Base-by-base conservation (phyloP, 2,113 vertebrate genomes). In the Plestiodon gilberti region DNA sequence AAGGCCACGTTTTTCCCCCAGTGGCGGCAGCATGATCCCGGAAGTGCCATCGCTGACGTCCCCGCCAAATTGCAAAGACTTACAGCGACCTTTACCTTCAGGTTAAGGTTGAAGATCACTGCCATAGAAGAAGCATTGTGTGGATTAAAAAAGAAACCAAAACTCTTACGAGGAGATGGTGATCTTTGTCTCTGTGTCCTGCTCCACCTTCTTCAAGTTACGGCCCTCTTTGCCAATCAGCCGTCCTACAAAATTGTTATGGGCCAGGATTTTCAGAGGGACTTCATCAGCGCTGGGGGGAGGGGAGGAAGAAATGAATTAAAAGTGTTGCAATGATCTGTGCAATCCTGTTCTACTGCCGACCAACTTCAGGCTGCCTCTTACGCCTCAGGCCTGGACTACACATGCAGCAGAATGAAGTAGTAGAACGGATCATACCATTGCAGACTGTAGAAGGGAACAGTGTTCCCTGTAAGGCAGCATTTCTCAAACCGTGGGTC, bases 111-210 rank as follows among this genome's bases (percentile, higher is more conserved):
- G n/a, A n/a, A n/a, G n/a, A n/a, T n/a, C n/a, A n/a, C n/a, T 74
- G 35, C 38, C 17, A 23, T 17, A 70, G 67, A 15, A 35, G 8
- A 52, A 35, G 57, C 4, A 3, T 1, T 11, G 30, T 3, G 30
- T 8, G 22, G 23, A 2, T 71, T 7, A 7, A 11, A 30, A 3
- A 52, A 43, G 10, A 18, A 71, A 33, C 22, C 6, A 61, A 69
- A 38, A 13, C 28, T 84, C 97, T 98, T 96, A 99, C 98, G 98
- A 98, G 0, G 98, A 99, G 93, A 99, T 99, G 93, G 98, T 99
- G 95, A 99, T 99, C 92, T 99, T 99, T 3, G 98, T 99, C 94
- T 99, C 98, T 0, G 98, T 99, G 95, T 99, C 98, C 94, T 99
- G 98, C 87, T 99, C 98, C 35, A 99, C 98, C 87, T 99, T 99